These are phyloP conservation scores for Carassius gibelio DNA, from an alignment of 2,113 vertebrate species.

Conservation along the genomic window DNA sequence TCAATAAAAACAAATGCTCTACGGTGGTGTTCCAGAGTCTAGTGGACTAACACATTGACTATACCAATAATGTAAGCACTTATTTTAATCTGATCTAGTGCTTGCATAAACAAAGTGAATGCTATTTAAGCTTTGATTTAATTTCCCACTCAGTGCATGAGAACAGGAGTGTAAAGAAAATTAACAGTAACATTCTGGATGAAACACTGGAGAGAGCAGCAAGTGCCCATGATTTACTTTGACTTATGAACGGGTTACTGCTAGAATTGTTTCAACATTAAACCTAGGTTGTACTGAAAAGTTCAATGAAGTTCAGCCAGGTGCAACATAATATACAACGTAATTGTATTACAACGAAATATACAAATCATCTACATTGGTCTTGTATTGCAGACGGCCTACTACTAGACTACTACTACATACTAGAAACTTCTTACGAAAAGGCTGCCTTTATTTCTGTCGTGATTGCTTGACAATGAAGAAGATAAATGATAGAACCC, in stretches of 20 bases:
- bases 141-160: not conserved
- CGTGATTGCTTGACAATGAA: not conserved
- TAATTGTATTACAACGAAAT: not conserved
- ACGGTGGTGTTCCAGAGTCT: not conserved
- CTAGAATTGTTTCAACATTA: not conserved
- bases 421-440: not conserved
- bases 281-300: not conserved
- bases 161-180: not conserved
- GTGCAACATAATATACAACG: not conserved
- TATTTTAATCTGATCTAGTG: not conserved
- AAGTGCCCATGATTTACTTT: not conserved
- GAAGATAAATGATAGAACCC: not conserved
- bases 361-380: not conserved
- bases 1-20: not conserved
- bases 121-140: conserved; percentile 7
- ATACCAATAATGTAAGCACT: not conserved
- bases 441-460: not conserved
- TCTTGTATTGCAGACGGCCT: not conserved
- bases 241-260: not conserved
- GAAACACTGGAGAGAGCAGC: not conserved
- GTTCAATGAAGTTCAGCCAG: not conserved
- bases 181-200: not conserved
- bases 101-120: not conserved
- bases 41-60: not conserved
- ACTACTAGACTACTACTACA: too few relatives aligned